Percentiles rank a stretch among this genome's conserved stretches.
Evolutionary conservation across 2,888 invertebrate genomes (phyloP).

Genomic region (Harpagoxenus sublaevis): DNA sequence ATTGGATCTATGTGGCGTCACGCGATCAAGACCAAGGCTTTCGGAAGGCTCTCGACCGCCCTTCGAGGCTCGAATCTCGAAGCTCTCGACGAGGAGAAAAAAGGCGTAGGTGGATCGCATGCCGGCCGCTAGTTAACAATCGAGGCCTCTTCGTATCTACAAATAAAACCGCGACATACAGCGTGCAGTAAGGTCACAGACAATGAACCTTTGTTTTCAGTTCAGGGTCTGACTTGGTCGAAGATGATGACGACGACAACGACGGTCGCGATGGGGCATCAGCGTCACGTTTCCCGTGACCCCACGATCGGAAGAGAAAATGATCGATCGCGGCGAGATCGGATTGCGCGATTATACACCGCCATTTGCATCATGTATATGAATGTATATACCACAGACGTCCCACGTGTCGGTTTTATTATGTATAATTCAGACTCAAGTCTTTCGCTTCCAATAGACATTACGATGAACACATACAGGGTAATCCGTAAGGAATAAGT

Average conservation of each 20-base stretch:
- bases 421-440: neutral
- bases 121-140: slow-evolving; percentile 82
- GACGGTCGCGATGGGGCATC: slow-evolving; percentile 13
- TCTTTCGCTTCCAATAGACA: neutral
- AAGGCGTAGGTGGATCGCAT: slow-evolving; percentile 75
- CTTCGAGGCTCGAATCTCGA: slow-evolving; percentile 36
- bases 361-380: slow-evolving; percentile 22
- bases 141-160: slow-evolving; percentile 80
- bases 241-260: slow-evolving; percentile 4
- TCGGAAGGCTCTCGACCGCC: neutral
- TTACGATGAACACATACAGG: neutral
- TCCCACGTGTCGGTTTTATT: neutral
- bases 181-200: slow-evolving; percentile 77
- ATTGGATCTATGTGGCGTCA: neutral
- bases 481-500: neutral
- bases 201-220: slow-evolving; percentile 83
- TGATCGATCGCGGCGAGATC: slow-evolving; percentile 45
- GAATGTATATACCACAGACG: neutral
- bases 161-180: slow-evolving; percentile 76
- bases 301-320: slow-evolving; percentile 36
- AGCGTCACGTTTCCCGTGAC: slow-evolving; percentile 12
- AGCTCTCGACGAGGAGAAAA: slow-evolving; percentile 29
- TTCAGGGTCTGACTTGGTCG: slow-evolving; percentile 79
- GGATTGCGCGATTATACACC: slow-evolving; percentile 30
- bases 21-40: slow-evolving; percentile 21